Base-by-base conservation (phyloP, 2,113 vertebrate genomes). In the Dicerorhinus sumatrensis region DNA sequence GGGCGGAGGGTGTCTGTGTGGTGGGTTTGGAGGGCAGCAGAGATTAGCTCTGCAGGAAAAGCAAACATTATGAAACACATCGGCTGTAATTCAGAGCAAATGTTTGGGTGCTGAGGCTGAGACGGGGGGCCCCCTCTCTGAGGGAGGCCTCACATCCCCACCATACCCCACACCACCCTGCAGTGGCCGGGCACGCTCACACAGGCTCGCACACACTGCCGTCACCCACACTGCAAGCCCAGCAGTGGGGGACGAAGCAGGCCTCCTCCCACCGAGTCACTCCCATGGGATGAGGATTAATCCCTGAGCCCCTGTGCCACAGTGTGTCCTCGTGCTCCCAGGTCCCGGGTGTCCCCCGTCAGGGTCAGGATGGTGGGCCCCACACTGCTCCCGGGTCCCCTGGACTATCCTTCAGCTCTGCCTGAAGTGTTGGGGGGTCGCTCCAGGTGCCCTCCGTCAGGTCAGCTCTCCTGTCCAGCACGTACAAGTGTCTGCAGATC, bases 1-100 rank as follows among this genome's bases (percentile, higher is more conserved):
- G 62, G 29, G 79, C 9, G 9, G n/a, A 76, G 8, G n/a, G 29
- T 42, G 42, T 65, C 27, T 8, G 16, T 63, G 29, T 69, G 51
- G 36, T 27, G 31, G 33, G 23, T 10, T 5, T 75, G 25, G 16
- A 7, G 5, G 80, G 62, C 6, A 31, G 29, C 48, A 69, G 77
- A 81, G 92, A 96, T 98, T 62, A 97, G 36, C 81, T 97, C 91
- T 91, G 69, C 51, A 23, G 82, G n/a, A 92, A 91, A 67, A 96
- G 72, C 96, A 98, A 98, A 93, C n/a, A 51, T 94, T 94, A 97
- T 92, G 94, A 98, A 98, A 97, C 95, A 98, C 96, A 13, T 92
- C 69, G 97, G 86, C 39, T 96, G 63, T 97, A 98, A 98, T 95
- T 98, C 96, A 95, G 97, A 98, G 94, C 97, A 98, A 98, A 98